phyloP scores from a whole-genome alignment of 2,797 vertebrate genomes.

The Urocyon cinereoargenteus region DNA sequence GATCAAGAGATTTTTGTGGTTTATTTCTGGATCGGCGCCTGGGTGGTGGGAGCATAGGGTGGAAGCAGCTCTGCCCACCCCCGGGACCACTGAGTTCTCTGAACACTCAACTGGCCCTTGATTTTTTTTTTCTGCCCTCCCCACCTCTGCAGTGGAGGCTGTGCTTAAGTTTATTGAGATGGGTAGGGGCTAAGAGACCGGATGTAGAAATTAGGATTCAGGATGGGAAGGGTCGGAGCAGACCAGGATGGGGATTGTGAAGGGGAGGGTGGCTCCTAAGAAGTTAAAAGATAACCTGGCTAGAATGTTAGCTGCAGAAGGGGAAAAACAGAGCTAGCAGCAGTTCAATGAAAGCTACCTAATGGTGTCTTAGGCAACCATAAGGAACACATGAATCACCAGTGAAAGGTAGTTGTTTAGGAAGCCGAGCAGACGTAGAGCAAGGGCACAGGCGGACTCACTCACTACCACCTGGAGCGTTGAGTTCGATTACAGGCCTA shows the following conservation, averaged over 20 bases:
- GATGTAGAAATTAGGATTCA: not conserved
- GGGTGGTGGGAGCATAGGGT: not conserved
- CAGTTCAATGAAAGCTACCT: not conserved
- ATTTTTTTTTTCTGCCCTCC: no score
- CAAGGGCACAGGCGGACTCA: no score
- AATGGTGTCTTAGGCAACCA: not conserved
- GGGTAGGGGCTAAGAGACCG: not conserved
- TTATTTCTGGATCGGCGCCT: not conserved
- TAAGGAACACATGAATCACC: not conserved
- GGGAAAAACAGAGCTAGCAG: not conserved
- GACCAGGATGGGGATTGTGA: no score
- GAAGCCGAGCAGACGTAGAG: not conserved
- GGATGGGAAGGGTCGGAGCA: not conserved
- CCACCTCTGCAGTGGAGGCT: not conserved
- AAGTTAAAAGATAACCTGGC: not conserved
- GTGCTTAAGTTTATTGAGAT: not conserved
- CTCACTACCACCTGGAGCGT: not conserved
- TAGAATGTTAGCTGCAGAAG: not conserved
- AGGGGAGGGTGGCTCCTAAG: not conserved
- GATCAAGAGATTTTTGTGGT: not conserved
- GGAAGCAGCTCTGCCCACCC: not conserved
- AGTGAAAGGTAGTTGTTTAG: not conserved
- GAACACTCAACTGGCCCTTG: not conserved
- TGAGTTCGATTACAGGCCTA: not conserved
- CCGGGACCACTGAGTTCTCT: not conserved